Evolutionary conservation across 2,797 vertebrate genomes (phyloP).

Genomic region (Cyclura pinguis): DNA sequence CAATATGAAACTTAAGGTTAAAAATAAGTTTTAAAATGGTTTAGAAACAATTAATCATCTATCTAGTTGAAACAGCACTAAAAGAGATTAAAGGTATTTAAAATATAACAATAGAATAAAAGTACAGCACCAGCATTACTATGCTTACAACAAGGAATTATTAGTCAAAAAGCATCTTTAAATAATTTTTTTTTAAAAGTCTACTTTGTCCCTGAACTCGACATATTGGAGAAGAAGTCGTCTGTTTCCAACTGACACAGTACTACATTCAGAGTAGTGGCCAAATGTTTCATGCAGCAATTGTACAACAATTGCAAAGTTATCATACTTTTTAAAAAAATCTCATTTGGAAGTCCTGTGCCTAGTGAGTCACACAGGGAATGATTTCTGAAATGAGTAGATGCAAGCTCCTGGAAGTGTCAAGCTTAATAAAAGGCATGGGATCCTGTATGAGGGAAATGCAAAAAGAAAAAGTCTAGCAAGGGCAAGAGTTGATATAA

Average conservation of each 20-base stretch:
- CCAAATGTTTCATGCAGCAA: not conserved
- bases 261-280: not conserved
- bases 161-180: too few species aligned
- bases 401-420: constrained; percentile 22
- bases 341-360: not conserved
- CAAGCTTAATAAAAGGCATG: constrained; percentile 41
- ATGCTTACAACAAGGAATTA: too few species aligned
- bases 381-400: constrained; percentile 27
- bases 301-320: not conserved
- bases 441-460: constrained; percentile 22
- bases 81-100: too few species aligned
- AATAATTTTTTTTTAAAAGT: not conserved
- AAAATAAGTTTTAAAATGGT: too few species aligned
- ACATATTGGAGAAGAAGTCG: not conserved
- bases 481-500: constrained; percentile 35
- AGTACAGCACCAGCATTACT: too few species aligned
- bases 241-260: not conserved
- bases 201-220: not conserved
- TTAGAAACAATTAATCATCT: too few species aligned
- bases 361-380: constrained; percentile 27
- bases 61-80: too few species aligned
- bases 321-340: not conserved
- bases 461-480: not conserved
- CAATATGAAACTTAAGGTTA: too few species aligned
- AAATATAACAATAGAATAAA: too few species aligned